Base-by-base conservation (phyloP, 2,113 vertebrate species). In the Aspiorhynchus laticeps region DNA sequence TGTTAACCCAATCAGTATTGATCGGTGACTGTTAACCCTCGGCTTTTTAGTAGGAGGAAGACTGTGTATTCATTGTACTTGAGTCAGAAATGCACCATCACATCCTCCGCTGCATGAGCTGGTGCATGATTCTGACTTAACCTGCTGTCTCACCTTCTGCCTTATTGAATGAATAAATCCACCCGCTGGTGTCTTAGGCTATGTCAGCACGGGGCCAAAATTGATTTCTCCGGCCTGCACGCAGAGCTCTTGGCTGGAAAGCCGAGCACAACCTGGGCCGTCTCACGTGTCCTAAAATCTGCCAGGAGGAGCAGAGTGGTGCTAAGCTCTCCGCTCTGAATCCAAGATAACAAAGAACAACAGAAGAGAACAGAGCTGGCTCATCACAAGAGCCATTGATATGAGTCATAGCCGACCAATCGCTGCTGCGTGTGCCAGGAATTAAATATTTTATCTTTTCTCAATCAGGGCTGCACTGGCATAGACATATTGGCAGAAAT, bases 1-100 rank as follows among this genome's bases (percentile, higher is more conserved):
- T 31, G 4, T 84, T 84, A 88, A 86, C 80, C 38, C 74, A 63
- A 86, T 88, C 75, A 84, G 10, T 17, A 46, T 67, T 83, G 87
- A 88, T 83, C 8, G 74, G 33, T 84, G 80, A 76, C 81, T 78
- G 38, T 86, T 80, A 59, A 61, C 74, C n/a, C 73, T 82, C 2
- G 19, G 48, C 61, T 82, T 67, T 67, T 46, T 61, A 61, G 78
- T 61, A 41, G 56, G 41, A 59, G 77, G 21, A 9, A 43, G 36
- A 31, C 59, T 26, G 78, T 26, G 53, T 38, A 5, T 63, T 82
- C 41, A 43, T 46, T 36, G 65, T 83, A 69, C 28, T 36, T 83
- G 81, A 83, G 81, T 83, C 81, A 83, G 19, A 83, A 31, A 43
- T 24, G 28, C 41, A 15, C 74, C 59, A 43, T 86, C 48, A 65